These are phyloP conservation scores for Poecilus cupreus DNA, from an alignment of 2,888 invertebrate genomes.

Conservation along the genomic window DNA sequence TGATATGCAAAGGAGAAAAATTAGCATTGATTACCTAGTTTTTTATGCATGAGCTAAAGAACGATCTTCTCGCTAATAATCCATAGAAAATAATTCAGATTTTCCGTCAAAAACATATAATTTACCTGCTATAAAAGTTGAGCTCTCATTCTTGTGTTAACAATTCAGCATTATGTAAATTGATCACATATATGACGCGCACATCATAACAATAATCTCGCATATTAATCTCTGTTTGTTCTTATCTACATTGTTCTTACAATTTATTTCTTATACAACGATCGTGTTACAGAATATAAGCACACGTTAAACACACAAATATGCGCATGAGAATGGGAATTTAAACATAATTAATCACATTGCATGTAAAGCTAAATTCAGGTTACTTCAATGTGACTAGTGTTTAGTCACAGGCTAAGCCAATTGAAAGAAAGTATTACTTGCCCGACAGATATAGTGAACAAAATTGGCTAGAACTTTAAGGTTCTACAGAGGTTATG, in stretches of 20 bases:
- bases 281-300: constrained; percentile 49
- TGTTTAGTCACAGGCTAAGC: too few relatives aligned
- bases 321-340: constrained; percentile 47
- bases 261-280: constrained; percentile 49
- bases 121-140: too few relatives aligned
- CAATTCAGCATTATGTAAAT: constrained; percentile 43
- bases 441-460: too few relatives aligned
- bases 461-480: too few relatives aligned
- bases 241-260: constrained; percentile 48
- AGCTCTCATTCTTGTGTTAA: constrained; percentile 14
- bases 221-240: constrained; percentile 47
- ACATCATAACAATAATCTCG: constrained; percentile 32
- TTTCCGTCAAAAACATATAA: not conserved
- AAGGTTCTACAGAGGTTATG: too few relatives aligned
- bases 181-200: constrained; percentile 45
- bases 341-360: constrained; percentile 44
- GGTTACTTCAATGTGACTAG: not conserved
- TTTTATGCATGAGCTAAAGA: too few relatives aligned
- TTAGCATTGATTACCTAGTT: too few relatives aligned
- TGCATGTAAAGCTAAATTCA: constrained; percentile 22
- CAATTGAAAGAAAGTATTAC: too few relatives aligned
- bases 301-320: constrained; percentile 36
- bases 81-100: not conserved
- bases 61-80: too few relatives aligned
- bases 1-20: too few relatives aligned